Evolutionary conservation across 2,797 vertebrate genomes (phyloP).

Genomic region (Pangasius macronema): DNA sequence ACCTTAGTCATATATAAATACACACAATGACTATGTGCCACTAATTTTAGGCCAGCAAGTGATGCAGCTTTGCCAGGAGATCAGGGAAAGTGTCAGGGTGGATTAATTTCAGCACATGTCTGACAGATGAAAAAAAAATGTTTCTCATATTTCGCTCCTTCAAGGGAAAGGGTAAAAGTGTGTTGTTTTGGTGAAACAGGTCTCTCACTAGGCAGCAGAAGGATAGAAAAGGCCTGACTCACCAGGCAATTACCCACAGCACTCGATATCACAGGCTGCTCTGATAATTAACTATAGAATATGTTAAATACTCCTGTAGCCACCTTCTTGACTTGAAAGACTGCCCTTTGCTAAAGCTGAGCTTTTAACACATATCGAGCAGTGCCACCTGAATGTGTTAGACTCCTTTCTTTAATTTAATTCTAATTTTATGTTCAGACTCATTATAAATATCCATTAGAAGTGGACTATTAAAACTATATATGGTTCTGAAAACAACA

Average conservation of each 20-base stretch:
- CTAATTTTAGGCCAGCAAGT: constrained; percentile 41
- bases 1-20: not conserved
- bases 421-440: not conserved
- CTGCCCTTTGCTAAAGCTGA: constrained; percentile 13
- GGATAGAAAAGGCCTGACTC: not conserved
- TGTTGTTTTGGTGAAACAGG: constrained; percentile 43
- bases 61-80: constrained; percentile 46
- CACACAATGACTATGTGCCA: not conserved
- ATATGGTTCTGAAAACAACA: not conserved
- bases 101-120: constrained; percentile 50
- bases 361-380: constrained; percentile 30
- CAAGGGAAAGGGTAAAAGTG: constrained; percentile 48
- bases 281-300: constrained; percentile 46
- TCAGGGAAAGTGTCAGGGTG: constrained; percentile 40
- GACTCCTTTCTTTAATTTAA: not conserved
- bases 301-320: constrained; percentile 36
- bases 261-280: constrained; percentile 22
- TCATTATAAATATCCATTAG: not conserved
- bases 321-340: constrained; percentile 13
- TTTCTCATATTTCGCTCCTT: constrained; percentile 37
- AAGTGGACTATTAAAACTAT: not conserved
- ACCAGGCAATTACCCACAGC: constrained; percentile 33
- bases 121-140: constrained; percentile 43
- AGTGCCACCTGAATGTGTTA: not conserved
- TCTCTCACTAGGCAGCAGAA: constrained; percentile 18